phyloP scores from a whole-genome alignment of 2,113 vertebrate genomes.

The Glaucomys volans region DNA sequence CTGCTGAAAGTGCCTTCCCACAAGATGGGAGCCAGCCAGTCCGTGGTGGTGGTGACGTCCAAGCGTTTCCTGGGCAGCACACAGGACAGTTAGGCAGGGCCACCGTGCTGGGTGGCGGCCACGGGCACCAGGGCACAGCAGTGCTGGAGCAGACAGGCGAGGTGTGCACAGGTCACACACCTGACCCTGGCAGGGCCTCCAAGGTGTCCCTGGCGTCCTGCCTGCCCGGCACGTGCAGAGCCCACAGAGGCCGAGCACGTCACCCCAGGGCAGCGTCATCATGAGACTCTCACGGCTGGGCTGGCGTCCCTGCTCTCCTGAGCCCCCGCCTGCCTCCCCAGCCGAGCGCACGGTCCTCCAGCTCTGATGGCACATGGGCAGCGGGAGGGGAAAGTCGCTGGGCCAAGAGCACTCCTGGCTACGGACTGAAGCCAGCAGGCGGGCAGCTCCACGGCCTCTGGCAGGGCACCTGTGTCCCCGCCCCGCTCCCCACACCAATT shows the following conservation, averaged over 20 bases:
- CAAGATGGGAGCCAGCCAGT: conserved; percentile 75
- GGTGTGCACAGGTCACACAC: accelerated
- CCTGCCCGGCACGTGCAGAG: accelerated
- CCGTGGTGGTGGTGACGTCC: not conserved
- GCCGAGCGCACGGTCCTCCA: not conserved
- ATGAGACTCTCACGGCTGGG: no score
- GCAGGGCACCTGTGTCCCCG: no score
- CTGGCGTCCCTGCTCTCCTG: not conserved
- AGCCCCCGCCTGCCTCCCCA: no score
- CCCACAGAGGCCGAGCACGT: no score
- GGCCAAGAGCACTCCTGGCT: accelerated
- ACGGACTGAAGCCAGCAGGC: accelerated
- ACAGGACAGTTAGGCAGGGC: no score
- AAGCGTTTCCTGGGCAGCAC: not conserved
- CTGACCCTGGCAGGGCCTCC: not conserved
- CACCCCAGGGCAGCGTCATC: no score
- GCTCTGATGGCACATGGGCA: not conserved
- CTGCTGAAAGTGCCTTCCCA: conserved; percentile 80
- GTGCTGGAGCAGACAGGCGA: not conserved
- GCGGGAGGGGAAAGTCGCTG: not conserved
- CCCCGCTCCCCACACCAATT: no score
- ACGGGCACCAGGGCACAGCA: not conserved
- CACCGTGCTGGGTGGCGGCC: no score
- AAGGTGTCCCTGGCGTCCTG: accelerated
- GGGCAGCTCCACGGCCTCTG: accelerated